phyloP scores from a whole-genome alignment of 2,113 vertebrate species.

The Panthera uncia region DNA sequence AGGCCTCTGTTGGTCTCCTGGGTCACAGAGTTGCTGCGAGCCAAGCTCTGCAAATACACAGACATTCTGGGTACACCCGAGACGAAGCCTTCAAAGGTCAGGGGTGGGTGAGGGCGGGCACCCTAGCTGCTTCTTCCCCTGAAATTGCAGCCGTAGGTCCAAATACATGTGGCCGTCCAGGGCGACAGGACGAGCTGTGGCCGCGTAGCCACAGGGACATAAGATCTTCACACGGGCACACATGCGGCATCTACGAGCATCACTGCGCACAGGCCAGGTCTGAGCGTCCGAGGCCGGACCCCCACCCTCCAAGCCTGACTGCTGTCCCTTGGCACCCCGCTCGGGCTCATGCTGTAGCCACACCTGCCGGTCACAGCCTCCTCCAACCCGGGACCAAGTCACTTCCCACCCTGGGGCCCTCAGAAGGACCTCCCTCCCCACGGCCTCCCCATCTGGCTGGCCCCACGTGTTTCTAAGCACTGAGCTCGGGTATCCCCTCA shows the following conservation, averaged over 20 bases:
- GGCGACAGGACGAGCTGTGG: neutral
- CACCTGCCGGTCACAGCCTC: fast-evolving
- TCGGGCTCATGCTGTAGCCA: neutral
- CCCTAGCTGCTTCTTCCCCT: constrained; percentile 71
- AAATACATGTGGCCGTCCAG: constrained; percentile 67
- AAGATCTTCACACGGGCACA: neutral
- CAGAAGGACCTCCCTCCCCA: fast-evolving
- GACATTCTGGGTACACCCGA: constrained; percentile 75
- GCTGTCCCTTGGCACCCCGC: fast-evolving
- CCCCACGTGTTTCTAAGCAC: fast-evolving
- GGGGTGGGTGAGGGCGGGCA: neutral
- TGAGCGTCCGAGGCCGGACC: fast-evolving
- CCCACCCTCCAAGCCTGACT: neutral
- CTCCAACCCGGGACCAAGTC: fast-evolving
- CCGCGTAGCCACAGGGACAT: fast-evolving
- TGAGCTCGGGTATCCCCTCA: fast-evolving
- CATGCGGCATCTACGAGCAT: fast-evolving
- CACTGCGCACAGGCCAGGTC: neutral
- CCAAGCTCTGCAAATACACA: constrained; percentile 68
- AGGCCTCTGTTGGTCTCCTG: constrained; percentile 70
- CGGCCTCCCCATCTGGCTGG: neutral
- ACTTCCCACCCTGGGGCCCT: neutral
- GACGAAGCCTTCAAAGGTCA: constrained; percentile 68
- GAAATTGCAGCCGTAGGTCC: constrained; percentile 59
- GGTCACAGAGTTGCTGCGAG: constrained; percentile 62